Evolutionary conservation across 92 coral and sea anemone species (phyloP).

Genomic region (Porites rus): DNA sequence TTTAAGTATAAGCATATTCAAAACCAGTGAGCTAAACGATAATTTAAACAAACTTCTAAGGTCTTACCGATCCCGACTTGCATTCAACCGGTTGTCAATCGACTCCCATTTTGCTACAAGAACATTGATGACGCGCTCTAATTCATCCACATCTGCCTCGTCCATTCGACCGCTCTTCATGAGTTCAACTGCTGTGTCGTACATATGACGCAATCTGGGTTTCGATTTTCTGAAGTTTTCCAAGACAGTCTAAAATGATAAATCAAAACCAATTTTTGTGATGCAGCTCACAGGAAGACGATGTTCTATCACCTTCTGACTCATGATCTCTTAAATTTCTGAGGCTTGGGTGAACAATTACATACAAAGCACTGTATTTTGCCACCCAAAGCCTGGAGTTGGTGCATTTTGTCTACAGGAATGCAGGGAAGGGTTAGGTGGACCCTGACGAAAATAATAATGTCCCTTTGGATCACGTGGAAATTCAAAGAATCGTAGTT

Average conservation of each 20-base stretch:
- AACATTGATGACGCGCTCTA: conserved; percentile 39
- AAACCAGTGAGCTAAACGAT: no score
- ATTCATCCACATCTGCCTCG: conserved; percentile 19
- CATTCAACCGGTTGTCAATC: conserved; percentile 44
- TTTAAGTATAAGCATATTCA: no score
- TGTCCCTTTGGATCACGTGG: no score
- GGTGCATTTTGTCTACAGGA: no score
- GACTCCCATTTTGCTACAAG: conserved; percentile 48
- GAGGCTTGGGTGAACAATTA: no score
- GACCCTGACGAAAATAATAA: no score
- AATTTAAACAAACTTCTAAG: neutral
- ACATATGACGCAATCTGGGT: conserved; percentile 24
- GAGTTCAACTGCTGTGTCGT: conserved; percentile 26
- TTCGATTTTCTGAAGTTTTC: conserved; percentile 42
- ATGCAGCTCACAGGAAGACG: neutral
- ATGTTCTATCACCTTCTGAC: neutral
- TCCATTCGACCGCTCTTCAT: conserved; percentile 44
- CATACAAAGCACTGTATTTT: no score
- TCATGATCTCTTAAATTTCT: no score
- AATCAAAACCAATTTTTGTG: no score
- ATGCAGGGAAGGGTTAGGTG: no score
- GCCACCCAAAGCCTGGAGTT: no score
- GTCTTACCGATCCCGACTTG: conserved; percentile 42
- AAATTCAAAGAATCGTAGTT: no score
- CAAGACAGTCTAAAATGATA: neutral